phyloP scores from a whole-genome alignment of 2,888 invertebrate species.

The Clanis bilineata region DNA sequence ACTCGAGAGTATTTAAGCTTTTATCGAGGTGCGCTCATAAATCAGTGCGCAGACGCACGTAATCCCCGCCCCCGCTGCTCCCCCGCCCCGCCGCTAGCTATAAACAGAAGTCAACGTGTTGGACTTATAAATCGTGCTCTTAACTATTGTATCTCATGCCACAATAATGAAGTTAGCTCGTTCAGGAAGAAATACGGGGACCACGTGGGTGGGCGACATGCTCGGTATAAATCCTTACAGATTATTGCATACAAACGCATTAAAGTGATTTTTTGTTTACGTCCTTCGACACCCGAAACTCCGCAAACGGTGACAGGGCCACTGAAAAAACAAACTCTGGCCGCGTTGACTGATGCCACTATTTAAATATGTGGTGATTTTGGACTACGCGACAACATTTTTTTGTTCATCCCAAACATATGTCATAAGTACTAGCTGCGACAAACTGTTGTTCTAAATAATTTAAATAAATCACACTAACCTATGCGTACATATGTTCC shows the following conservation, averaged over 20 bases:
- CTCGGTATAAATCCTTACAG: constrained; percentile 70
- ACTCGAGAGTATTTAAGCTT: constrained; percentile 79
- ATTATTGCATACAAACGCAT: constrained; percentile 71
- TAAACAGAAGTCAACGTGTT: constrained; percentile 83
- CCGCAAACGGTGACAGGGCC: constrained; percentile 61
- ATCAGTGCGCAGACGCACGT: constrained; percentile 77
- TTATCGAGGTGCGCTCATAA: constrained; percentile 77
- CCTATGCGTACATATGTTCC: too few species aligned
- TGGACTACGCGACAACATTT: constrained; percentile 12
- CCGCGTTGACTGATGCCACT: constrained; percentile 3
- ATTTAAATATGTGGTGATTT: constrained; percentile 18
- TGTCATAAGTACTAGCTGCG: too few species aligned
- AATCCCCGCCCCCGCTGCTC: constrained; percentile 74
- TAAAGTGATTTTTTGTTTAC: constrained; percentile 70
- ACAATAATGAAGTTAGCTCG: constrained; percentile 83
- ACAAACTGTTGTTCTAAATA: too few species aligned
- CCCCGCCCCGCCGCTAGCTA: constrained; percentile 71
- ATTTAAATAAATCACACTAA: too few species aligned
- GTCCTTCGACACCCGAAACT: constrained; percentile 58
- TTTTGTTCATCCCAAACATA: too few species aligned
- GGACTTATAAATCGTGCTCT: constrained; percentile 81
- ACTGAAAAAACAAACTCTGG: constrained; percentile 71
- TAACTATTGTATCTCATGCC: constrained; percentile 82
- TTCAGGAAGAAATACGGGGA: constrained; percentile 77
- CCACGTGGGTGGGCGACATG: constrained; percentile 78